These are phyloP conservation scores for Mechanitis mazaeus DNA, from an alignment of 2,888 invertebrate species.

Conservation along the genomic window DNA sequence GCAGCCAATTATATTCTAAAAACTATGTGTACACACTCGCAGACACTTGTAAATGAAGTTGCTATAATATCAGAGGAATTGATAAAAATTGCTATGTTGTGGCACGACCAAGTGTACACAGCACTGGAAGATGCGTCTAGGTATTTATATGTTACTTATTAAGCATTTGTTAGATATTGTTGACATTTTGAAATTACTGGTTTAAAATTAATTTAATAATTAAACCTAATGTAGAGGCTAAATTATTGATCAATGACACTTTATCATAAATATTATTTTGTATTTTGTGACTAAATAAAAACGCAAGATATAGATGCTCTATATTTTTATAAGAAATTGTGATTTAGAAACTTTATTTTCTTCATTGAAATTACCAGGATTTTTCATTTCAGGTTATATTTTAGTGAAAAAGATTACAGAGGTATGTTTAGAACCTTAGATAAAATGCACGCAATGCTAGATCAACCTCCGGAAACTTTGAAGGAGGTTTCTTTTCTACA, in stretches of 20 bases:
- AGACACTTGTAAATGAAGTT: conserved; percentile 94
- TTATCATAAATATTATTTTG: no score
- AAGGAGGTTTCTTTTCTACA: conserved; percentile 99
- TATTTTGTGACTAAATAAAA: no score
- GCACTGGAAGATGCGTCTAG: conserved; percentile 95
- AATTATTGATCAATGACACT: no score
- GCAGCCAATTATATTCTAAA: conserved; percentile 96
- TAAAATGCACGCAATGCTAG: conserved; percentile 95
- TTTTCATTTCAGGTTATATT: conserved; percentile 83
- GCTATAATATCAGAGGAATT: conserved; percentile 96
- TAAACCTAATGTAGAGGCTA: no score
- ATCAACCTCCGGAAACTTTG: conserved; percentile 94
- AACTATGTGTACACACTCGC: conserved; percentile 96
- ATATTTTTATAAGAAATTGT: no score
- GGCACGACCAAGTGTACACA: conserved; percentile 93
- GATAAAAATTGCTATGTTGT: conserved; percentile 97
- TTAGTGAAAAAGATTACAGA: conserved; percentile 95
- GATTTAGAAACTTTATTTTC: background rate
- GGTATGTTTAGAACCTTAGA: conserved; percentile 98
- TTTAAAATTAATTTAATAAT: background rate
- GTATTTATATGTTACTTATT: conserved; percentile 32
- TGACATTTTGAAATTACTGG: background rate
- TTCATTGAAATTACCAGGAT: background rate
- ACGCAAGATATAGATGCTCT: no score
- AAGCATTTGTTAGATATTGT: background rate